Evolutionary conservation across 2,888 invertebrate species (phyloP).

Genomic region (Phanerotoma sp.): DNA sequence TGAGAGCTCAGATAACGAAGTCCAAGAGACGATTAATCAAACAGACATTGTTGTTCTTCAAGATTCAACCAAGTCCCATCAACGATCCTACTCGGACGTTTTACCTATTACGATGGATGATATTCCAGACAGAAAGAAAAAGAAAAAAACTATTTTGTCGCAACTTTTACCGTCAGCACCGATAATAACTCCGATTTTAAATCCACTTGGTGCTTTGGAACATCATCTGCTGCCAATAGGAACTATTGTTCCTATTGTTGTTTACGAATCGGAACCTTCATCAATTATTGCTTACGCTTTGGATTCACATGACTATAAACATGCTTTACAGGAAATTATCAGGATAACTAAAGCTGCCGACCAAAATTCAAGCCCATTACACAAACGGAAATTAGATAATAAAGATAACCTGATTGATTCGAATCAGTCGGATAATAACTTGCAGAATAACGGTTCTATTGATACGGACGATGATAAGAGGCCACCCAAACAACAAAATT

Average conservation of each 20-base stretch:
- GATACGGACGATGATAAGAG: conserved; percentile 52
- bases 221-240: conserved; percentile 70
- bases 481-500: conserved; percentile 49
- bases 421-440: conserved; percentile 37
- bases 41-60: conserved; percentile 48
- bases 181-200: conserved; percentile 57
- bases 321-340: conserved; percentile 60
- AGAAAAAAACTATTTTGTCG: conserved; percentile 69
- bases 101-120: conserved; percentile 46
- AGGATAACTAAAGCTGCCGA: conserved; percentile 51
- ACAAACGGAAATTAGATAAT: conserved; percentile 57
- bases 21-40: conserved; percentile 36
- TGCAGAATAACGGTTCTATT: background rate
- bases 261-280: conserved; percentile 79
- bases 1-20: conserved; percentile 49
- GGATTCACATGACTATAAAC: conserved; percentile 71
- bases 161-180: conserved; percentile 66
- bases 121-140: conserved; percentile 54
- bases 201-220: conserved; percentile 68
- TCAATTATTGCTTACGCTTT: conserved; percentile 85
- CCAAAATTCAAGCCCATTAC: conserved; percentile 58
- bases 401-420: conserved; percentile 52
- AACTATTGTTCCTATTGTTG: conserved; percentile 65
- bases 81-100: conserved; percentile 57
- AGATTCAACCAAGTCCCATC: conserved; percentile 51